These are phyloP conservation scores for Tetragonula carbonaria DNA, from an alignment of 2,888 invertebrate species.

Conservation along the genomic window DNA sequence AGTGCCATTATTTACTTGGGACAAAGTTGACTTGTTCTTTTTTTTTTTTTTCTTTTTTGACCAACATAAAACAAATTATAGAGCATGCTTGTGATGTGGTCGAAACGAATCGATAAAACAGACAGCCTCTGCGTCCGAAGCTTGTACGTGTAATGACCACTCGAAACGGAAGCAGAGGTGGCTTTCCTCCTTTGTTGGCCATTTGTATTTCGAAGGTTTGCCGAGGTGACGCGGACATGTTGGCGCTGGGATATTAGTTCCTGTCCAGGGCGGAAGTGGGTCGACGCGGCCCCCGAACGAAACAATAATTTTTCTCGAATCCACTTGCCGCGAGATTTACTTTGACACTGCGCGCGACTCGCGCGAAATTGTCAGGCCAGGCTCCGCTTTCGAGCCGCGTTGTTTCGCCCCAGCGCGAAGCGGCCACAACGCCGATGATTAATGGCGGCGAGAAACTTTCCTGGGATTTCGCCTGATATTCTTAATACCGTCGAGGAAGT, in stretches of 20 bases:
- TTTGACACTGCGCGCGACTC: conserved; percentile 66
- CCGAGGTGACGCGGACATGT: conserved; percentile 32
- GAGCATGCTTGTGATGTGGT: no score
- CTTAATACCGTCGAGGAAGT: conserved; percentile 33
- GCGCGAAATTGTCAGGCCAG: conserved; percentile 54
- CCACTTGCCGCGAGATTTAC: conserved; percentile 71
- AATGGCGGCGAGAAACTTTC: conserved; percentile 44
- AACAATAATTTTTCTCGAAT: conserved; percentile 74
- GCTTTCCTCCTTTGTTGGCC: not conserved
- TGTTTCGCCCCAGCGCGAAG: conserved; percentile 19
- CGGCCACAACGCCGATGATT: conserved; percentile 36
- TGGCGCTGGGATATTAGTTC: conserved; percentile 65
- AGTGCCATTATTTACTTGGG: no score
- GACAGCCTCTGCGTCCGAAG: not conserved
- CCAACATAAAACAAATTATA: no score
- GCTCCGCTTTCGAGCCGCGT: conserved; percentile 33
- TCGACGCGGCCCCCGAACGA: conserved; percentile 54
- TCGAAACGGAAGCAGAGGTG: not conserved
- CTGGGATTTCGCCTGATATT: conserved; percentile 36
- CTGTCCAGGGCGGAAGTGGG: conserved; percentile 64
- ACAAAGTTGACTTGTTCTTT: no score
- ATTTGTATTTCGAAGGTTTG: conserved; percentile 41
- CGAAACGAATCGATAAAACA: no score
- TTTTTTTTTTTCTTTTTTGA: no score
- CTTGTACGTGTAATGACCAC: not conserved